Percentiles rank a stretch among this genome's conserved stretches.
phyloP scores from a whole-genome alignment of 2,888 invertebrate genomes.

The Dyspetes luteomarginatus region DNA sequence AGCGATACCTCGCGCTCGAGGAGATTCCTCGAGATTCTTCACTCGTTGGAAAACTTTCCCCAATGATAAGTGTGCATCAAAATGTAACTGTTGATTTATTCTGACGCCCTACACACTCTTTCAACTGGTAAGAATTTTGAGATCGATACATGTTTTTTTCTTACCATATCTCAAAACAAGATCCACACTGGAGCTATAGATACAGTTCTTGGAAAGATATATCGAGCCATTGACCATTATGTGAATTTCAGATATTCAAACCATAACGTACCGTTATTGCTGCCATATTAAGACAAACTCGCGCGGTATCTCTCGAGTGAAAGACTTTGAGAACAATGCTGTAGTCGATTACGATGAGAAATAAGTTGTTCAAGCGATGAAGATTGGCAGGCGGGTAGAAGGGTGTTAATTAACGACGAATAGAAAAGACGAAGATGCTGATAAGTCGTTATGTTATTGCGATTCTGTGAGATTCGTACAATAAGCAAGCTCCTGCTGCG shows the following conservation, averaged over 20 bases:
- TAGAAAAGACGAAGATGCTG: slow-evolving; percentile 20
- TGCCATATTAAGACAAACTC: too few species aligned
- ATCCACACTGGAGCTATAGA: slow-evolving; percentile 13
- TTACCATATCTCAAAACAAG: slow-evolving; percentile 10
- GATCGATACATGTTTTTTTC: too few species aligned
- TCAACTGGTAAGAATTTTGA: too few species aligned
- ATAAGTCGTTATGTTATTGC: slow-evolving; percentile 1
- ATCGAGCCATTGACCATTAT: neutral
- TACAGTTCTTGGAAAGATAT: neutral
- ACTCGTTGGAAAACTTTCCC: neutral
- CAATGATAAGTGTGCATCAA: neutral
- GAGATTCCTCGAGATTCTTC: slow-evolving; percentile 15
- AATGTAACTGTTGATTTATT: neutral
- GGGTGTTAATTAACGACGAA: slow-evolving; percentile 47
- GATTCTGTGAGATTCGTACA: slow-evolving; percentile 26
- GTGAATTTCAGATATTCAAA: slow-evolving; percentile 10
- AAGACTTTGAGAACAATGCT: slow-evolving; percentile 34
- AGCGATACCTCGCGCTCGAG: slow-evolving; percentile 23
- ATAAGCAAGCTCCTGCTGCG: slow-evolving; percentile 36
- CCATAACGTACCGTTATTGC: slow-evolving; percentile 36
- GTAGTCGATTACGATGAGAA: slow-evolving; percentile 31
- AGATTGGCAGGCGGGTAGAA: neutral
- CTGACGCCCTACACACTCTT: too few species aligned
- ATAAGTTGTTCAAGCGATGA: slow-evolving; percentile 14
- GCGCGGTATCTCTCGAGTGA: neutral